Base-by-base conservation (phyloP, 2,797 vertebrate species). In the Trachurus trachurus region DNA sequence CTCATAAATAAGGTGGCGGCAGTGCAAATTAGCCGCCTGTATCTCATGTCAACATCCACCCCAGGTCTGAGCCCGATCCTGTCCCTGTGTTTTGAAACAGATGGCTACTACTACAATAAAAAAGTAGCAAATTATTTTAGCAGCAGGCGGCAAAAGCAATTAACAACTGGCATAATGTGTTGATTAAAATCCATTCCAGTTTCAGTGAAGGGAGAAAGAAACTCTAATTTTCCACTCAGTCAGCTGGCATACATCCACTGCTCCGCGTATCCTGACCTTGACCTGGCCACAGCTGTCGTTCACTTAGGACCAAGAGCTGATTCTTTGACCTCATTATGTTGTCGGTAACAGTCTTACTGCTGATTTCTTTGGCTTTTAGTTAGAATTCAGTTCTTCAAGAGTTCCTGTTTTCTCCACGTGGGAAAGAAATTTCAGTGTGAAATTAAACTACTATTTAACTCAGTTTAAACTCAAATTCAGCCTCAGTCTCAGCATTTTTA, bases 101-200 rank as follows among this genome's bases (percentile, higher is more conserved):
- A 96, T 95, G 95, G 95, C 94, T 94, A 95, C 92, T 92, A 92
- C 91, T 91, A 93, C 90, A 94, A 93, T 94, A 92, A 93, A 92
- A 92, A 95, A 95, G 93, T 95, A 95, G 93, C 94, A 94, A 95
- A 95, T 96, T 92, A 95, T 95, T 95, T 95, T 95, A 95, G 88
- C 95, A 95, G 94, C 94, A 87, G 95, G 95, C 88, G 84, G 87
- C 93, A 85, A 90, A 94, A 93, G 94, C 94, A 96, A 96, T 96
- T 96, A 96, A 96, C 95, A 95, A 96, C 95, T 95, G 94, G 93
- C 94, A 94, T 95, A 94, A 95, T 94, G 96, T 96, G 96, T 96
- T 96, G 95, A 96, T 96, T 96, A 96, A 95, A 95, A 95, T 94
- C 94, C 92, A 94, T 94, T 95, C 90, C 89, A 69, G 81, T 91